Conservation (phyloP, 2,888 invertebrate species). For the Lamellibrachia satsuma region DNA sequence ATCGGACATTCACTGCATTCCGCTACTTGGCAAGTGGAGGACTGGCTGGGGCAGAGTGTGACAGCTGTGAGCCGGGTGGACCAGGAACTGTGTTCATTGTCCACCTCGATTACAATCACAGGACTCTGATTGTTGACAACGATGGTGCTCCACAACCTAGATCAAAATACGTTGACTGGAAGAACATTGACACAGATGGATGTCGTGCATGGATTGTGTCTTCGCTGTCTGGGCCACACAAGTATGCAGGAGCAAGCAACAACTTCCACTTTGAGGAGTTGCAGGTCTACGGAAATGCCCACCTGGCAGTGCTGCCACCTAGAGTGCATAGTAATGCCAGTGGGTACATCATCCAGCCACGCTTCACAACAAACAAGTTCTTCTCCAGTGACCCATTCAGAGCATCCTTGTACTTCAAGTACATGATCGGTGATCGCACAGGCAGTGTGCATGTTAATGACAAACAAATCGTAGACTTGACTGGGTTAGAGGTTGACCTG, state of each 20-base stretch:
- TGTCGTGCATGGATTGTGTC: slow-evolving; percentile 45
- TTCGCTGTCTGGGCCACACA: slow-evolving; percentile 50
- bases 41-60: slow-evolving; percentile 34
- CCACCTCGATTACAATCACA: slow-evolving; percentile 43
- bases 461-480: slow-evolving; percentile 47
- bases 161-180: slow-evolving; percentile 49
- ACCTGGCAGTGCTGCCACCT: slow-evolving; percentile 51
- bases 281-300: slow-evolving; percentile 53
- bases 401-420: slow-evolving; percentile 42
- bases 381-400: slow-evolving; percentile 44
- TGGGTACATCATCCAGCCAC: slow-evolving; percentile 33
- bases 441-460: slow-evolving; percentile 50
- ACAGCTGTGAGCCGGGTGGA: slow-evolving; percentile 47
- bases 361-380: neutral
- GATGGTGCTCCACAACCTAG: slow-evolving; percentile 45
- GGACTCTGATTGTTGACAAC: slow-evolving; percentile 51
- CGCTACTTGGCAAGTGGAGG: slow-evolving; percentile 50
- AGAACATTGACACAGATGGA: slow-evolving; percentile 43
- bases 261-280: slow-evolving; percentile 48
- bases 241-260: slow-evolving; percentile 43
- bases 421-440: slow-evolving; percentile 55
- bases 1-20: slow-evolving; percentile 53
- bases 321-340: slow-evolving; percentile 28
- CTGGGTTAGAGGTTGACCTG: slow-evolving; percentile 50
- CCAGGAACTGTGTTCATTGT: slow-evolving; percentile 53